Percentiles rank a stretch among this genome's conserved stretches.
These are phyloP conservation scores for Drosophila tani DNA, from an alignment of 1,140 invertebrate species.

Conservation along the genomic window DNA sequence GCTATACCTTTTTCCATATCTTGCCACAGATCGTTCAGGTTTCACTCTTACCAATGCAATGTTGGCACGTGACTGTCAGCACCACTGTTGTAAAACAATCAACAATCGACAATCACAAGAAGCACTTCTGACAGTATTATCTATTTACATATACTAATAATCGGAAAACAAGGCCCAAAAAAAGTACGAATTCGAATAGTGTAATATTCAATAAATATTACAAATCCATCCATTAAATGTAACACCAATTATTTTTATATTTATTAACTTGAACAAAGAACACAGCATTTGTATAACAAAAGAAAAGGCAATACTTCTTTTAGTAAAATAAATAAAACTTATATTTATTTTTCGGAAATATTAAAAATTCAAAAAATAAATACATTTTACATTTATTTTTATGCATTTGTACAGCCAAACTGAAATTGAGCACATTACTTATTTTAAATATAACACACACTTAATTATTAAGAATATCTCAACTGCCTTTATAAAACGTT, in stretches of 20 bases:
- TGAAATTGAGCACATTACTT: conserved; percentile 1
- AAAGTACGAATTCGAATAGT: too few species aligned
- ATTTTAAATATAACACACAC: background rate
- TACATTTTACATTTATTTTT: background rate
- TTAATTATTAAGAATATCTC: background rate
- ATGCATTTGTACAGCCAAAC: background rate
- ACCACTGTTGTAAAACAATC: too few species aligned
- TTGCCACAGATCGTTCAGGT: too few species aligned
- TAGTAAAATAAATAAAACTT: background rate
- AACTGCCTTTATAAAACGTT: background rate
- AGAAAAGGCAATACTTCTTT: background rate
- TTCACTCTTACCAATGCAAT: too few species aligned
- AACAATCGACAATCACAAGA: too few species aligned
- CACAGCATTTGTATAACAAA: background rate
- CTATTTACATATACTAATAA: background rate
- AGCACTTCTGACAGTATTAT: too few species aligned
- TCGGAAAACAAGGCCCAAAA: background rate
- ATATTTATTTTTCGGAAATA: background rate
- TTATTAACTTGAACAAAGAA: background rate
- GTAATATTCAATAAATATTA: background rate
- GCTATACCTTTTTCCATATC: too few species aligned
- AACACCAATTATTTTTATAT: background rate
- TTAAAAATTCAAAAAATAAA: background rate
- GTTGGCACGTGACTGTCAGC: too few species aligned
- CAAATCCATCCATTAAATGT: background rate